phyloP scores from a whole-genome alignment of 1,140 invertebrate genomes.

The Drosophila aff. region DNA sequence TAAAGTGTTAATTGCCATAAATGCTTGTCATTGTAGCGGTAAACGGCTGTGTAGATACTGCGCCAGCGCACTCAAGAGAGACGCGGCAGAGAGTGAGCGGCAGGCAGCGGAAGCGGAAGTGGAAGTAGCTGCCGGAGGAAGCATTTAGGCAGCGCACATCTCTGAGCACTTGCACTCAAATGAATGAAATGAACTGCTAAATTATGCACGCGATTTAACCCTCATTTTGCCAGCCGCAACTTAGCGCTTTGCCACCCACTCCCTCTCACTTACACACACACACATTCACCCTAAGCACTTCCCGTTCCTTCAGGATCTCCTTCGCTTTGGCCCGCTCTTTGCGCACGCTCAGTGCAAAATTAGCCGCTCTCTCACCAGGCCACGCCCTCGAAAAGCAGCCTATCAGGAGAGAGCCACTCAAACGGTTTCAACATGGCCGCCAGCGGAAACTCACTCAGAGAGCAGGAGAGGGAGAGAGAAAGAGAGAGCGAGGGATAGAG shows the following conservation, averaged over 20 bases:
- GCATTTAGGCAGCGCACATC: conserved; percentile 58
- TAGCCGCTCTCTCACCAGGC: conserved; percentile 6
- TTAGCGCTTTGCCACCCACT: conserved; percentile 19
- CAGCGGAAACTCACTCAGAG: conserved; percentile 40
- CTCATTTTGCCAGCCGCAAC: conserved; percentile 74
- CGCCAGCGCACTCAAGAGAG: conserved; percentile 56
- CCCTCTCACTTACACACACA: not conserved
- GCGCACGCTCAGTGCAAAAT: conserved; percentile 18
- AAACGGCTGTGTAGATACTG: conserved; percentile 81
- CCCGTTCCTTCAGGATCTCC: conserved; percentile 1
- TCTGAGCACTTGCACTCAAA: conserved; percentile 79
- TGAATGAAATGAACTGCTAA: conserved; percentile 84
- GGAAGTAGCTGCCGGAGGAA: conserved; percentile 22
- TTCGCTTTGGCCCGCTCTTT: conserved; percentile 15
- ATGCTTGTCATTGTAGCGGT: conserved; percentile 85
- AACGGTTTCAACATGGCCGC: conserved; percentile 79
- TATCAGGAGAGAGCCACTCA: conserved; percentile 50
- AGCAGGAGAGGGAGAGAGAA: conserved; percentile 2
- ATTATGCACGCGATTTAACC: conserved; percentile 84
- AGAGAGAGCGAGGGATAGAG: not conserved
- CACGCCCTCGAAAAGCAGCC: conserved; percentile 65
- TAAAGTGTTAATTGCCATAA: conserved; percentile 86
- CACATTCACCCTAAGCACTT: not conserved
- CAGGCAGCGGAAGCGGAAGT: conserved; percentile 25
- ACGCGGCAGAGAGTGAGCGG: conserved; percentile 17